Evolutionary conservation across 1,140 invertebrate species (phyloP).

Genomic region (Trichogramma pretiosum): DNA sequence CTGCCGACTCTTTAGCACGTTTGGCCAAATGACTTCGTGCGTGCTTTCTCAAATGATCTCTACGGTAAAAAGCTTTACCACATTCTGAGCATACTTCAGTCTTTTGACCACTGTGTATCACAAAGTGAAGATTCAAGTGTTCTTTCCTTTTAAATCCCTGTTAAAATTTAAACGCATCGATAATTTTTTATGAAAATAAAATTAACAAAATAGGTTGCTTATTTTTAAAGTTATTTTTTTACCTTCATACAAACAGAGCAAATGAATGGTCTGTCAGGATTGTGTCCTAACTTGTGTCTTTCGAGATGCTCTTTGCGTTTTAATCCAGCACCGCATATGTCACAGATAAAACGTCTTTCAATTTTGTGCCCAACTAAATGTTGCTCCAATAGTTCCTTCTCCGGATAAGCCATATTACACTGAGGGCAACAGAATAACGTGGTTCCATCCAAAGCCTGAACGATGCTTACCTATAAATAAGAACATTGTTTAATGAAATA

Average conservation of each 20-base stretch:
- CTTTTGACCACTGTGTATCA: constrained; percentile 74
- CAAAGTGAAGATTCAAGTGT: constrained; percentile 68
- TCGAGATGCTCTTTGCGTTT: constrained; percentile 74
- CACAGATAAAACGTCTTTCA: constrained; percentile 57
- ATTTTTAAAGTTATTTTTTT: too few species aligned
- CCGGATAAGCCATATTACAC: constrained; percentile 69
- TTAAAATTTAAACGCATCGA: neutral
- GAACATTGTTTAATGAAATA: neutral
- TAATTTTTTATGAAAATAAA: neutral
- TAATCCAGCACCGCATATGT: constrained; percentile 56
- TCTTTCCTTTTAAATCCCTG: constrained; percentile 68
- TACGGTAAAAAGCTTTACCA: constrained; percentile 73
- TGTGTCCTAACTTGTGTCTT: constrained; percentile 68
- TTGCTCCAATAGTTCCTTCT: constrained; percentile 65
- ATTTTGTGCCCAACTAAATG: constrained; percentile 69
- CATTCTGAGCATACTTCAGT: constrained; percentile 64
- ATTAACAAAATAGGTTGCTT: neutral
- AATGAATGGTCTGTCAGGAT: constrained; percentile 67
- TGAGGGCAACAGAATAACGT: constrained; percentile 69
- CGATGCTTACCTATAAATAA: constrained; percentile 50
- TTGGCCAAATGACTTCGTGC: constrained; percentile 64
- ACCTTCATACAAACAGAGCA: constrained; percentile 65
- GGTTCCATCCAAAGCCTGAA: constrained; percentile 61
- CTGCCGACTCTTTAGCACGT: constrained; percentile 55
- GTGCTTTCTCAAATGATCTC: constrained; percentile 72